Evolutionary conservation across 92 coral and sea anemone genomes (phyloP).

Genomic region (Umimayanthus kanabou): DNA sequence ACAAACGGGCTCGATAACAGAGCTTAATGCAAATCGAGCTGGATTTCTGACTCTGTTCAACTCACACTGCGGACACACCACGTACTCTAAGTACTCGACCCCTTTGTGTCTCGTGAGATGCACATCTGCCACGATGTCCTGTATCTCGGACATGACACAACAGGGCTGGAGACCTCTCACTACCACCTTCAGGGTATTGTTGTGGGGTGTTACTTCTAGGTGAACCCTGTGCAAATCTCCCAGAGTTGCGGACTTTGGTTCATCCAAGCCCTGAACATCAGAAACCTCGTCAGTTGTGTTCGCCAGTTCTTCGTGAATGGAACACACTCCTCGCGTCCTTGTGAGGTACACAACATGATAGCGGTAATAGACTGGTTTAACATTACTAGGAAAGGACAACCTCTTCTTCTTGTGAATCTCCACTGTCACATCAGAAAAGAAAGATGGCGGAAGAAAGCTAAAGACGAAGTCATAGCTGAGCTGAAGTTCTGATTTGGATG

Average conservation of each 20-base stretch:
- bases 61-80: constrained; percentile 37
- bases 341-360: constrained; percentile 15
- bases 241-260: background rate
- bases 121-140: constrained; percentile 21
- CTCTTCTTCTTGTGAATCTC: constrained; percentile 38
- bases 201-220: constrained; percentile 28
- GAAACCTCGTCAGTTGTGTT: background rate
- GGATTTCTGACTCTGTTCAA: constrained; percentile 12
- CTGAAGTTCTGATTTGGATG: constrained; percentile 27
- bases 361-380: constrained; percentile 26
- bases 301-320: background rate
- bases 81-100: background rate
- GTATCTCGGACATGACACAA: constrained; percentile 31
- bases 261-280: background rate
- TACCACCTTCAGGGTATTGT: constrained; percentile 22
- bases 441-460: constrained; percentile 33
- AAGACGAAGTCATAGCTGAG: constrained; percentile 18
- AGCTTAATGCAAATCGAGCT: constrained; percentile 16
- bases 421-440: constrained; percentile 35
- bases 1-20: constrained; percentile 3
- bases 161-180: constrained; percentile 35
- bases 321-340: background rate
- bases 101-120: background rate
- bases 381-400: background rate
- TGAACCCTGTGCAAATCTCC: constrained; percentile 36